phyloP scores from a whole-genome alignment of 64 coral and sea anemone species.

The Pachyseris speciosa region DNA sequence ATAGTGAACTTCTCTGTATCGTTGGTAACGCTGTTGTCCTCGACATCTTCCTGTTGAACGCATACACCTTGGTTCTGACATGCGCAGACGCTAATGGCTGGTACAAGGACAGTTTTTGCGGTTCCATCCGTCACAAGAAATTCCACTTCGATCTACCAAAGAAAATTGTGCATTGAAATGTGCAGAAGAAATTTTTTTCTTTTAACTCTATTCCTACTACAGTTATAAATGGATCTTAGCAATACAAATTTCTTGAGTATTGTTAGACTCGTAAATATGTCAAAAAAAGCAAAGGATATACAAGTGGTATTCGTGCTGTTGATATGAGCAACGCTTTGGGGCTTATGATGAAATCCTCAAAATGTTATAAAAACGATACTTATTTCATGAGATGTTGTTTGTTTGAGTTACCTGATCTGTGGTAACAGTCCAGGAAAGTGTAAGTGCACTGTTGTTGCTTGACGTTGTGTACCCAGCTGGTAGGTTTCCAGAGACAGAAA shows the following conservation, averaged over 20 bases:
- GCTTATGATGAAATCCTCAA: too few relatives aligned
- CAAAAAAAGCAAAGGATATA: too few relatives aligned
- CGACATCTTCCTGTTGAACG: background rate
- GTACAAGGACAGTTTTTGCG: constrained; percentile 9
- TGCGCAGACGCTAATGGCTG: constrained; percentile 26
- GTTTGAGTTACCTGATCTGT: constrained; percentile 1
- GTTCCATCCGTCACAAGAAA: background rate
- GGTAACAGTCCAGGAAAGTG: constrained; percentile 14
- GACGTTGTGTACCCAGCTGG: background rate
- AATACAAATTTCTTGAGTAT: too few relatives aligned
- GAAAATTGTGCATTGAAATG: background rate
- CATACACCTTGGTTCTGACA: constrained; percentile 37
- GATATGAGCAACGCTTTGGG: too few relatives aligned
- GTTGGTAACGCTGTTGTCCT: background rate
- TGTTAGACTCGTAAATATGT: too few relatives aligned
- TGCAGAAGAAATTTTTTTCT: background rate
- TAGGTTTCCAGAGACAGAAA: constrained; percentile 34
- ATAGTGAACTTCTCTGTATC: constrained; percentile 4
- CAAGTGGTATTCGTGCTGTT: too few relatives aligned
- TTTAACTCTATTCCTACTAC: too few relatives aligned
- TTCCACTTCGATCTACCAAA: constrained; percentile 13
- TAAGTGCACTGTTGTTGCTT: background rate
- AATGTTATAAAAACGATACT: too few relatives aligned
- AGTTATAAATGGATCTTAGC: too few relatives aligned
- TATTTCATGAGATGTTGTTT: too few relatives aligned